Percentiles rank a stretch among this genome's conserved stretches.
Evolutionary conservation across 1,140 invertebrate genomes (phyloP).

Genomic region (Rhyacophila brunnea): DNA sequence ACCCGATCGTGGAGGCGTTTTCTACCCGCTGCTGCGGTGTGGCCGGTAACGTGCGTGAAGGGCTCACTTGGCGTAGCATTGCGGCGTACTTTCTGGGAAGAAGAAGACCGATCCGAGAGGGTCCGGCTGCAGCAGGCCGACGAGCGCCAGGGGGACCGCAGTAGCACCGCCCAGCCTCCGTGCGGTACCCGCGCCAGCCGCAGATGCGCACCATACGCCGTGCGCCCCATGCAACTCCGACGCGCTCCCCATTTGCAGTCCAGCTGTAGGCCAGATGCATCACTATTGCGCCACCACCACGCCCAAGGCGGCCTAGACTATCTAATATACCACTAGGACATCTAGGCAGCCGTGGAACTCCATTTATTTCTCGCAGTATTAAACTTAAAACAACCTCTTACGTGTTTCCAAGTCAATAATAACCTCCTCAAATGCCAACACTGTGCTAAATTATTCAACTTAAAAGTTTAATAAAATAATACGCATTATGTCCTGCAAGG

Average conservation of each 20-base stretch:
- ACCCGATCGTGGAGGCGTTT: not conserved
- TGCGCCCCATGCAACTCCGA: slow-evolving; percentile 1
- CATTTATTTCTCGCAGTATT: no score
- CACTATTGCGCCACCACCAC: slow-evolving; percentile 2
- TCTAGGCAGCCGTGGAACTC: no score
- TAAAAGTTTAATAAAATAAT: no score
- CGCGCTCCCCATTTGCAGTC: slow-evolving; percentile 8
- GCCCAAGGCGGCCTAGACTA: not conserved
- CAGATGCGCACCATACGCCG: not conserved
- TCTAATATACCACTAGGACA: no score
- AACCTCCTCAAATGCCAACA: no score
- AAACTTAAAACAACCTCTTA: no score
- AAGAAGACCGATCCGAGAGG: slow-evolving; percentile 42
- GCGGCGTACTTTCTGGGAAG: slow-evolving; percentile 44
- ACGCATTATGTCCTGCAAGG: no score
- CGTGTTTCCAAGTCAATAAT: no score
- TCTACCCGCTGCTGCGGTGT: slow-evolving; percentile 10
- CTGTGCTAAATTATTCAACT: no score
- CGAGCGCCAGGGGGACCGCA: slow-evolving; percentile 45
- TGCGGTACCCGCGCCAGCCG: slow-evolving; percentile 23
- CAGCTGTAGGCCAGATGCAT: slow-evolving; percentile 17
- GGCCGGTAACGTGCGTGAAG: slow-evolving; percentile 7
- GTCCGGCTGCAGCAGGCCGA: slow-evolving; percentile 44
- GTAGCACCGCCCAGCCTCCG: slow-evolving; percentile 33
- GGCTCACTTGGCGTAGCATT: slow-evolving; percentile 13